Base-by-base conservation (phyloP, 2,113 vertebrate species). In the Sciurus niger region DNA sequence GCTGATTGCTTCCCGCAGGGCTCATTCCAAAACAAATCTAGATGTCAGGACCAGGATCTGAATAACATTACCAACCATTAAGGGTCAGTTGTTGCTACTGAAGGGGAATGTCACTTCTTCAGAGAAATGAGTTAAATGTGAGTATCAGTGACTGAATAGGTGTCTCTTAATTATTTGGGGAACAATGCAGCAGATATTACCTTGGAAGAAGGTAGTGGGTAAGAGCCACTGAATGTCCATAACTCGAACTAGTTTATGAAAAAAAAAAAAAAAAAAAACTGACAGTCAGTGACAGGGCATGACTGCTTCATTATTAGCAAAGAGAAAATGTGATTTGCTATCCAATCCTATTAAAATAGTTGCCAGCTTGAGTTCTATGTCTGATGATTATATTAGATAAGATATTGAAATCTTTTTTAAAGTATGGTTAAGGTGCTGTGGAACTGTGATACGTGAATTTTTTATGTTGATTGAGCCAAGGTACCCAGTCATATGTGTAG, bases 1-100 rank as follows among this genome's bases (percentile, higher is more conserved):
- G 89, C 53, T 80, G 74, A 94, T 85, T 76, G 67, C 92, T 93
- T 89, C 95, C 95, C 92, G 24, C 14, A 70, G 93, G 94, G 51
- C 92, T 92, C 97, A 84, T 97, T 93, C 92, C 80, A 93, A 86
- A 96, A 80, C 89, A 86, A 96, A 86, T 32, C 83, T 68, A 32
- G 65, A 84, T 90, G 90, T 94, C 73, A 83, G 68, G 58, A 63
- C 60, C 72, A 82, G 67, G 63, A 92, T 93, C 92, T 88, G 84
- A 97, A 94, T 82, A 92, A 70, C 84, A 87, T 93, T 96, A 96
- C 60, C 92, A 94, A 89, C 48, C 20, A 90, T 58, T 8, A 92
- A 94, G 20, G 51, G 58, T 84, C 55, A 90, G 76, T 53, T 73
- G 51, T 84, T 84, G 96, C 77, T 89, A n/a, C 80, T 80, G 73